These are phyloP conservation scores for Drosophila takahashii DNA, from an alignment of 1,140 invertebrate species.

Conservation along the genomic window DNA sequence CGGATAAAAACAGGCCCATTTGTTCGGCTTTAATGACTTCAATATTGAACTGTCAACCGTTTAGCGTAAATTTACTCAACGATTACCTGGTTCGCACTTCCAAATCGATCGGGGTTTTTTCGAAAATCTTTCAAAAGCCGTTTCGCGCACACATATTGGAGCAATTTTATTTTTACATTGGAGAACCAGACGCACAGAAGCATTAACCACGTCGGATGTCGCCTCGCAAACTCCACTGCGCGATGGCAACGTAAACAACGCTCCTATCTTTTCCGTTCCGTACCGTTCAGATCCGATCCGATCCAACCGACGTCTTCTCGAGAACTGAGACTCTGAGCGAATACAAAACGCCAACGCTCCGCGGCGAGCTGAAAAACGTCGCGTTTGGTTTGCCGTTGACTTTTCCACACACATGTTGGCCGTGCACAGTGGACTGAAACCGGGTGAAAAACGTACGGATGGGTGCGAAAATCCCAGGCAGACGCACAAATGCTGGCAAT, in stretches of 20 bases:
- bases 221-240: slow-evolving; percentile 25
- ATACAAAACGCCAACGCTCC: slow-evolving; percentile 62
- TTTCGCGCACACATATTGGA: slow-evolving; percentile 47
- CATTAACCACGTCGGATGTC: slow-evolving; percentile 45
- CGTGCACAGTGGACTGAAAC: slow-evolving; percentile 67
- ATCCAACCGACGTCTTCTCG: slow-evolving; percentile 72
- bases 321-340: slow-evolving; percentile 59
- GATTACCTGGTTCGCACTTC: slow-evolving; percentile 24
- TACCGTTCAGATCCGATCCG: slow-evolving; percentile 47
- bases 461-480: slow-evolving; percentile 29
- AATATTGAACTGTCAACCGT: slow-evolving; percentile 21
- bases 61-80: slow-evolving; percentile 27
- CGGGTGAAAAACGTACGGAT: slow-evolving; percentile 45
- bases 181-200: slow-evolving; percentile 45
- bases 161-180: slow-evolving; percentile 65
- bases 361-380: slow-evolving; percentile 55
- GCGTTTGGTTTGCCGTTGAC: slow-evolving; percentile 43
- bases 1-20: slow-evolving; percentile 33
- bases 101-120: background rate
- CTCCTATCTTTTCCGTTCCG: slow-evolving; percentile 21
- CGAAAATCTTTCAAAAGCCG: slow-evolving; percentile 25
- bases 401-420: slow-evolving; percentile 59
- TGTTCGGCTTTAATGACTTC: slow-evolving; percentile 21
- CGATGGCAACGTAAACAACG: slow-evolving; percentile 29
- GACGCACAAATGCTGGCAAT: slow-evolving; percentile 1